These are phyloP conservation scores for Apeira syringaria DNA, from an alignment of 2,888 invertebrate genomes.

Conservation along the genomic window DNA sequence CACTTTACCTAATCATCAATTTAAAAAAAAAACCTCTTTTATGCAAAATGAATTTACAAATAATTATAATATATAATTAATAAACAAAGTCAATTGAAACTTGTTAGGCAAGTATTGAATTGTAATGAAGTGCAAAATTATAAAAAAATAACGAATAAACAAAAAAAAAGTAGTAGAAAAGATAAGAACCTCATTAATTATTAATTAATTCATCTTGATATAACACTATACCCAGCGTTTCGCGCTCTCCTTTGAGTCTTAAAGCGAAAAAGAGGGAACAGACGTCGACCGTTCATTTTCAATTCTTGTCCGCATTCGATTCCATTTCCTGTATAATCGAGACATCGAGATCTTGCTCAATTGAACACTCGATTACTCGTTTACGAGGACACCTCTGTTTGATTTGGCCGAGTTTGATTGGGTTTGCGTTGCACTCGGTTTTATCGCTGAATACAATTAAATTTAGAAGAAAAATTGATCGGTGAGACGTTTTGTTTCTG, in stretches of 20 bases:
- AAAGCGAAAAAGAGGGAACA: slow-evolving; percentile 28
- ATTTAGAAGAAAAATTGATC: slow-evolving; percentile 38
- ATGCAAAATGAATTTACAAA: too few relatives aligned
- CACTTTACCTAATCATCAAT: too few relatives aligned
- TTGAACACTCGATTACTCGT: slow-evolving; percentile 80
- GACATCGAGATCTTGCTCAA: slow-evolving; percentile 81
- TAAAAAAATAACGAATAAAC: too few relatives aligned
- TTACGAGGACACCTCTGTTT: slow-evolving; percentile 71
- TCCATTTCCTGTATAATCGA: slow-evolving; percentile 78
- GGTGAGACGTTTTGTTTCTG: too few relatives aligned
- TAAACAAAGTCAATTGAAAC: too few relatives aligned
- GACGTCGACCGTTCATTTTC: slow-evolving; percentile 61
- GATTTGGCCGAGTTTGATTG: slow-evolving; percentile 78
- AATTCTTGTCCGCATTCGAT: slow-evolving; percentile 70
- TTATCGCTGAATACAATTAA: slow-evolving; percentile 61
- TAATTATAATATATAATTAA: too few relatives aligned
- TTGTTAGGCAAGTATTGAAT: too few relatives aligned
- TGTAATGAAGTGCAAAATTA: too few relatives aligned
- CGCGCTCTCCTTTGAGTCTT: slow-evolving; percentile 9
- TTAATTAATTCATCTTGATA: not conserved
- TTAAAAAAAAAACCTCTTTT: too few relatives aligned
- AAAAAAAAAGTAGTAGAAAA: too few relatives aligned
- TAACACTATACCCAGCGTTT: not conserved
- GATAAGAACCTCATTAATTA: too few relatives aligned
- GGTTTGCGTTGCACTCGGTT: slow-evolving; percentile 68